phyloP scores from a whole-genome alignment of 2,113 vertebrate species.

The Leptobrachium ailaonicum region DNA sequence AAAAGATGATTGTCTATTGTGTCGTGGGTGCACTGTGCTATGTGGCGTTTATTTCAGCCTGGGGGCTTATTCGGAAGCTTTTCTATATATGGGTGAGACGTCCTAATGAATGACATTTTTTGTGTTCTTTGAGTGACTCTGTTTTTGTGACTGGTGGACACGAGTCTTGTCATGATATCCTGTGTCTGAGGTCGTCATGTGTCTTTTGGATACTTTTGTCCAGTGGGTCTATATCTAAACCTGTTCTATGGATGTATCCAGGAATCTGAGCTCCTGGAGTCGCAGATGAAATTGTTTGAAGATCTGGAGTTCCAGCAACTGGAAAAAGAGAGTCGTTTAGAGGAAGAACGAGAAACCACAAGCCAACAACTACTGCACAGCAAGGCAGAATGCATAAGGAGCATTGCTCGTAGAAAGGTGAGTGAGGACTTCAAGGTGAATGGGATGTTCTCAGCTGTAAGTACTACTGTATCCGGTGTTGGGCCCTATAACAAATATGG shows the following conservation, averaged over 20 bases:
- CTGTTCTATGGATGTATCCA: constrained; percentile 50
- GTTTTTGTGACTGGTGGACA: not conserved
- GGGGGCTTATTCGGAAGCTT: not conserved
- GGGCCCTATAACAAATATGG: too few relatives aligned
- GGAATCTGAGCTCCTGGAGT: constrained; percentile 87
- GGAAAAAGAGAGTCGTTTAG: constrained; percentile 88
- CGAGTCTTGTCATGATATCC: not conserved
- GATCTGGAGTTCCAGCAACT: constrained; percentile 98
- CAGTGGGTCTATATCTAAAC: not conserved
- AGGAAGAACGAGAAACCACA: constrained; percentile 85
- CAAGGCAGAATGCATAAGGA: constrained; percentile 76
- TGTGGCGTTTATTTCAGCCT: not conserved
- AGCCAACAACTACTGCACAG: constrained; percentile 86
- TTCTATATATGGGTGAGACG: not conserved
- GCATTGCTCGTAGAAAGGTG: constrained; percentile 84
- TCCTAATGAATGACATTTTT: not conserved
- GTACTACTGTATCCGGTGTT: too few relatives aligned
- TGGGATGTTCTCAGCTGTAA: too few relatives aligned
- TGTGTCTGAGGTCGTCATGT: not conserved
- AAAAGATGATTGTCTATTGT: not conserved
- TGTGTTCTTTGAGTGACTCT: not conserved
- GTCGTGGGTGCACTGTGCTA: not conserved
- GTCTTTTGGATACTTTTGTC: not conserved
- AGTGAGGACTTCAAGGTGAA: constrained; percentile 14
- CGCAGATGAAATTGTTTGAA: constrained; percentile 86